Evolutionary conservation across 1,140 invertebrate genomes (phyloP).

Genomic region (Drosophila erecta): DNA sequence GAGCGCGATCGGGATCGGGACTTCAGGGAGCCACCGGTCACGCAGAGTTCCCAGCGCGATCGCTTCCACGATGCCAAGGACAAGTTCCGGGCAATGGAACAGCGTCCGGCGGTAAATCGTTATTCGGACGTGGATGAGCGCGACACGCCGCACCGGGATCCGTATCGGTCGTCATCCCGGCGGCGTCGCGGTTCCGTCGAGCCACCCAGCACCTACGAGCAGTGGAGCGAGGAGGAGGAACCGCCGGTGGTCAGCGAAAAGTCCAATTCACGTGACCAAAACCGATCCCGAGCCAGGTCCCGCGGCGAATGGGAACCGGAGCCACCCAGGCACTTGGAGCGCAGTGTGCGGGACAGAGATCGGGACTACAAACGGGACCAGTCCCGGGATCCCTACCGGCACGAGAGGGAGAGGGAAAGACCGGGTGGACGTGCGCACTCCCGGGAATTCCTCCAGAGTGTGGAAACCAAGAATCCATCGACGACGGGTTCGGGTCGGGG

Average conservation of each 20-base stretch:
- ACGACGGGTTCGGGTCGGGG: slow-evolving; percentile 32
- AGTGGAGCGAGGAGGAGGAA: slow-evolving; percentile 78
- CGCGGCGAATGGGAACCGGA: slow-evolving; percentile 72
- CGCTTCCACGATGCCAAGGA: slow-evolving; percentile 92
- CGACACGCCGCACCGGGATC: slow-evolving; percentile 36
- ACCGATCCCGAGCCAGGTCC: slow-evolving; percentile 70
- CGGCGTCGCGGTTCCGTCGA: slow-evolving; percentile 65
- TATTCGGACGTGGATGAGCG: slow-evolving; percentile 85
- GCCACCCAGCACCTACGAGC: slow-evolving; percentile 57
- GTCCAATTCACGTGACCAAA: slow-evolving; percentile 32
- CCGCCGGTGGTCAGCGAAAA: slow-evolving; percentile 21
- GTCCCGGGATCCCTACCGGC: slow-evolving; percentile 55
- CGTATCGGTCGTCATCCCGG: slow-evolving; percentile 60
- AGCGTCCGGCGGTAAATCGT: slow-evolving; percentile 86
- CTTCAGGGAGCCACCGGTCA: slow-evolving; percentile 4
- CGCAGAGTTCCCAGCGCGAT: slow-evolving; percentile 15
- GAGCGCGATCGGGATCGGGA: slow-evolving; percentile 12
- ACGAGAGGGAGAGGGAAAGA: slow-evolving; percentile 35
- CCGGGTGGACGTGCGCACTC: slow-evolving; percentile 53
- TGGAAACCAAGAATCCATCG: slow-evolving; percentile 48
- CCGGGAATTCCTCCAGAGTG: slow-evolving; percentile 57
- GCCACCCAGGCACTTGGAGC: slow-evolving; percentile 21
- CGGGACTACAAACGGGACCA: slow-evolving; percentile 58
- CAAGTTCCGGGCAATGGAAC: slow-evolving; percentile 91
- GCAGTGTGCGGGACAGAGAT: slow-evolving; percentile 40